Conservation (phyloP, 2,113 vertebrate species). For the Zingel zingel region DNA sequence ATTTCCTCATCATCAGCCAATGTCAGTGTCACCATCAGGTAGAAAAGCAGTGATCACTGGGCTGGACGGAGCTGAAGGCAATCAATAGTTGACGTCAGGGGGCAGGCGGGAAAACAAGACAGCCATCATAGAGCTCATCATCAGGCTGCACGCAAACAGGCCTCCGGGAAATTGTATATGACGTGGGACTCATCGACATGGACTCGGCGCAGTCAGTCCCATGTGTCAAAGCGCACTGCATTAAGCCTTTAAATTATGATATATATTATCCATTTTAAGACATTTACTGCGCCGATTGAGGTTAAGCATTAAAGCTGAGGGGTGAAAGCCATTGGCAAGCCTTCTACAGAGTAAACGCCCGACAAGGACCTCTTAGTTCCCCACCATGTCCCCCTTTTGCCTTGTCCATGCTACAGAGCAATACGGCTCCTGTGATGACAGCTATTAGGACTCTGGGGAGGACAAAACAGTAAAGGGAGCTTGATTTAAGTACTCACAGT, state of each 20-base stretch:
- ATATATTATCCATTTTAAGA: constrained; percentile 57
- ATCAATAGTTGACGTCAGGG: constrained; percentile 69
- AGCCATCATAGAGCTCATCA: constrained; percentile 60
- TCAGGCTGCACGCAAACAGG: constrained; percentile 29
- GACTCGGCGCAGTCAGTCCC: constrained; percentile 27
- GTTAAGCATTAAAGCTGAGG: constrained; percentile 44
- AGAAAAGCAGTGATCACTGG: constrained; percentile 40
- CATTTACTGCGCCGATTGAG: constrained; percentile 49
- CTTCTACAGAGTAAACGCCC: constrained; percentile 41
- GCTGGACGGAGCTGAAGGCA: constrained; percentile 49
- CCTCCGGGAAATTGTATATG: constrained; percentile 49
- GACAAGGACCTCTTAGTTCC: constrained; percentile 41
- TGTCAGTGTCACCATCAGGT: constrained; percentile 54
- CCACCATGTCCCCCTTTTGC: constrained; percentile 26
- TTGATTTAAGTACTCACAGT: constrained; percentile 87
- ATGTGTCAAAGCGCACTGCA: constrained; percentile 40
- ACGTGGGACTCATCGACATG: constrained; percentile 43
- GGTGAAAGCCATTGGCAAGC: constrained; percentile 24
- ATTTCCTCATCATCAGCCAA: constrained; percentile 56
- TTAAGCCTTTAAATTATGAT: constrained; percentile 41
- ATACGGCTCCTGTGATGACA: constrained; percentile 47
- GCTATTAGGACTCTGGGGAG: constrained; percentile 57
- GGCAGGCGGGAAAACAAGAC: background rate
- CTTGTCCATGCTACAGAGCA: constrained; percentile 14
- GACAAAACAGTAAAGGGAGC: constrained; percentile 51